Evolutionary conservation across 2,797 vertebrate genomes (phyloP).

Genomic region (Trachurus trachurus): DNA sequence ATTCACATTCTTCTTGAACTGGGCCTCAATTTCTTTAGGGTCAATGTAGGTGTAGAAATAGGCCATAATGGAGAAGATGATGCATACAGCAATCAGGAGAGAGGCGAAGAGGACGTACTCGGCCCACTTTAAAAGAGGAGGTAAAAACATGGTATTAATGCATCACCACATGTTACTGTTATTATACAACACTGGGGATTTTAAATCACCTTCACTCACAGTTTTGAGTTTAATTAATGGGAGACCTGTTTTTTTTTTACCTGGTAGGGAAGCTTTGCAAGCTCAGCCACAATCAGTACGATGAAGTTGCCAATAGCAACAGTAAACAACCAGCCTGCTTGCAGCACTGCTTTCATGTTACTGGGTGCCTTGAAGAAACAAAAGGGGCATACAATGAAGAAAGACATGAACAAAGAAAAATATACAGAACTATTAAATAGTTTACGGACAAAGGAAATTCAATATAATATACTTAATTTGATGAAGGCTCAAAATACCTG

Average conservation of each 20-base stretch:
- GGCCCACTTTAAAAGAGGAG: constrained; percentile 88
- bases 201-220: neutral
- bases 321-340: constrained; percentile 95
- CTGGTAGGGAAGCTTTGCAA: constrained; percentile 86
- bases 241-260: constrained; percentile 72
- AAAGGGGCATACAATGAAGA: constrained; percentile 3
- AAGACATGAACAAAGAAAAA: neutral
- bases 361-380: constrained; percentile 89
- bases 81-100: constrained; percentile 89
- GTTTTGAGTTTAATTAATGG: neutral
- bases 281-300: constrained; percentile 93
- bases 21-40: constrained; percentile 90
- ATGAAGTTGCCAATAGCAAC: constrained; percentile 96
- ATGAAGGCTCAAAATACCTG: neutral
- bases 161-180: neutral
- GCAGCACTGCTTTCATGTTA: constrained; percentile 98
- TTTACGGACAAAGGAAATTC: neutral
- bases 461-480: neutral
- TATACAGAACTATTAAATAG: neutral
- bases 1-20: constrained; percentile 80
- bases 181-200: neutral
- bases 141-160: constrained; percentile 25
- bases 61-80: constrained; percentile 95
- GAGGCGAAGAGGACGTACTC: constrained; percentile 94
- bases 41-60: constrained; percentile 94